A percentile compares a stretch with the other conserved stretches of the same genome.
Conservation (phyloP, 1,140 invertebrate genomes). For the Cecropterus lyciades region DNA sequence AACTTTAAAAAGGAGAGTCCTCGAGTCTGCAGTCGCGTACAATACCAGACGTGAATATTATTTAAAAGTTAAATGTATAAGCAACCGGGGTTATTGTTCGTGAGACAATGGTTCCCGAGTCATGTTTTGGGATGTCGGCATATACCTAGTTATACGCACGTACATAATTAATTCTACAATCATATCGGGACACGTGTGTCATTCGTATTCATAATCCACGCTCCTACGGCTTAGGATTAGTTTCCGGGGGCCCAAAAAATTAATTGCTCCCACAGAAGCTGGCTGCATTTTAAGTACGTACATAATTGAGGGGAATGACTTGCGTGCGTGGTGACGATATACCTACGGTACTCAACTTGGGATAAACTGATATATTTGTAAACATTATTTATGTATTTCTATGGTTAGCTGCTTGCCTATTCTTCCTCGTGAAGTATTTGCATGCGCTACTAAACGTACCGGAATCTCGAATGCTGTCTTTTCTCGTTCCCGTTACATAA, state of each 20-base stretch:
- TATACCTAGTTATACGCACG: constrained; percentile 39
- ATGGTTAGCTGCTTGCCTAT: background rate
- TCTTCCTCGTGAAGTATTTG: background rate
- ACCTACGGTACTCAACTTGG: constrained; percentile 1
- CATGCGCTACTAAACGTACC: background rate
- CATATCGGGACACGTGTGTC: constrained; percentile 42
- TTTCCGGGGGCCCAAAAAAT: constrained; percentile 45
- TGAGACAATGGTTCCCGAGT: constrained; percentile 65
- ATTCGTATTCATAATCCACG: constrained; percentile 55
- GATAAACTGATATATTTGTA: background rate
- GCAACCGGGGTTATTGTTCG: constrained; percentile 59
- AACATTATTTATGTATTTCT: too few species aligned
- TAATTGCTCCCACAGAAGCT: constrained; percentile 24
- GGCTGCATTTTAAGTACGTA: constrained; percentile 24
- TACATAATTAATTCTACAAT: constrained; percentile 59
- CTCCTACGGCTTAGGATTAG: constrained; percentile 53
- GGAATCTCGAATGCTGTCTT: background rate
- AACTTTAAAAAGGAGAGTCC: constrained; percentile 19
- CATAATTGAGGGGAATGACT: constrained; percentile 24
- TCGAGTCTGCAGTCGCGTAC: constrained; percentile 14
- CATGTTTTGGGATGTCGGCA: constrained; percentile 65
- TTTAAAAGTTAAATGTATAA: constrained; percentile 38
- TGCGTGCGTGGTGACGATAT: constrained; percentile 2
- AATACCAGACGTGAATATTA: constrained; percentile 28
- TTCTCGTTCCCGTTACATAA: constrained; percentile 25